Evolutionary conservation across 2,113 vertebrate genomes (phyloP), one percentile per base, ranked within the genome.

Genomic region (Larimichthys crocea): DNA sequence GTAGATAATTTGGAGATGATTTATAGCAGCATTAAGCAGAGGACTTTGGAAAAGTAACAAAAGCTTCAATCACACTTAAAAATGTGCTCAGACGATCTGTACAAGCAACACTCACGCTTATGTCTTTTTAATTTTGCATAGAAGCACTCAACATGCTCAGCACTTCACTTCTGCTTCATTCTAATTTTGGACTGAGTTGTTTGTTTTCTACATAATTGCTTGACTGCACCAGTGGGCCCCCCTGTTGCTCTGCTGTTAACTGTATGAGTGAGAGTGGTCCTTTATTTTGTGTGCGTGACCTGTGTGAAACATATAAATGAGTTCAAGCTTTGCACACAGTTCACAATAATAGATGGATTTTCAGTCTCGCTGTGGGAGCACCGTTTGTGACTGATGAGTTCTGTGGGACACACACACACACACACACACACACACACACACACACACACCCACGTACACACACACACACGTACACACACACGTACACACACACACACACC

Each of bases 141-240:
- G 62, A 19, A 60, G 56, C 73, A 20, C 46, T 57, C 31, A 69
- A 11, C 29, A 10, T 61, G 52, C 26, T 65, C 71, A 10, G 26
- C 44, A 46, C 40, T 67, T 80, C 19, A 63, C 3, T 59, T 40
- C 26, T 14, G 82, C n/a, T 31, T 63, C 22, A 10, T 55, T 78
- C 62, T 74, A 44, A 79, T 66, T 56, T 63, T n/a, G 40, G 11
- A 42, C 24, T 1, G 3, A 55, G 59, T 65, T 76, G 72, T 76
- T 84, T 84, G 35, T 70, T 84, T 68, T 77, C 16, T 5, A 15
- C 40, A 61, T 71, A 82, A 74, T 79, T 74, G 78, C 67, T 22
- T 3, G 35, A 50, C 53, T 52, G 76, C 76, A 44, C 19, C 26
- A 50, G 60, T 35, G 17, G 35, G 26, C 60, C 22, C 29, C 26